Percentiles rank a stretch among this genome's conserved stretches.
These are phyloP conservation scores for Drosophila tropicalis DNA, from an alignment of 1,140 invertebrate genomes.

Conservation along the genomic window DNA sequence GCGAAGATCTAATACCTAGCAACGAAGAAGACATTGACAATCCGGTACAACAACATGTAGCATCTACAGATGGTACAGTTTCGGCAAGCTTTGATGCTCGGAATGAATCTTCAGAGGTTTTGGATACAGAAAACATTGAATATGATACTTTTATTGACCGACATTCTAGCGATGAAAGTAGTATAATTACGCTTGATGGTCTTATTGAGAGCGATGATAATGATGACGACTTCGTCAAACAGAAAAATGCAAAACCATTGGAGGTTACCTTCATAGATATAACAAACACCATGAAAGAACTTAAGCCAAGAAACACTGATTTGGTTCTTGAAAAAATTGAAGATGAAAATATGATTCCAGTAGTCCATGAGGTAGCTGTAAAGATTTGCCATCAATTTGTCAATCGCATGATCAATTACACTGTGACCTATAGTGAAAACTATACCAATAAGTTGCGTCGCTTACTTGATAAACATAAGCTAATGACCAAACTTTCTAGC, in stretches of 20 bases:
- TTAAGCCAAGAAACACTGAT: background rate
- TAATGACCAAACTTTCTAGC: background rate
- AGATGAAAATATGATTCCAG: background rate
- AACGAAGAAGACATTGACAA: background rate
- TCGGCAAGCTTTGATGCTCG: background rate
- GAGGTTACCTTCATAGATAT: background rate
- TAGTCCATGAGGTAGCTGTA: too few species aligned
- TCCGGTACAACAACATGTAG: fast-evolving
- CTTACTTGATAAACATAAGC: conserved; percentile 30
- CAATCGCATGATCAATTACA: background rate
- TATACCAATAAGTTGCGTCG: background rate
- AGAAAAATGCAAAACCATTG: background rate
- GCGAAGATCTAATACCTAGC: background rate
- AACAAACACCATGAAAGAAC: background rate
- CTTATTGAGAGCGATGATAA: conserved; percentile 1
- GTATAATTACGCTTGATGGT: background rate
- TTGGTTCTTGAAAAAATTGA: fast-evolving
- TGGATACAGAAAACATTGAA: background rate
- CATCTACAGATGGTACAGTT: background rate
- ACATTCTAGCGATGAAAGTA: background rate
- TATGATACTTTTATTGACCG: too few species aligned
- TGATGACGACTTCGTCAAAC: too few species aligned
- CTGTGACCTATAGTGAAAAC: background rate
- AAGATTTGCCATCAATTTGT: conserved; percentile 6
- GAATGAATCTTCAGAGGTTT: too few species aligned